phyloP scores from a whole-genome alignment of 2,797 vertebrate species.

The Capromys pilorides region DNA sequence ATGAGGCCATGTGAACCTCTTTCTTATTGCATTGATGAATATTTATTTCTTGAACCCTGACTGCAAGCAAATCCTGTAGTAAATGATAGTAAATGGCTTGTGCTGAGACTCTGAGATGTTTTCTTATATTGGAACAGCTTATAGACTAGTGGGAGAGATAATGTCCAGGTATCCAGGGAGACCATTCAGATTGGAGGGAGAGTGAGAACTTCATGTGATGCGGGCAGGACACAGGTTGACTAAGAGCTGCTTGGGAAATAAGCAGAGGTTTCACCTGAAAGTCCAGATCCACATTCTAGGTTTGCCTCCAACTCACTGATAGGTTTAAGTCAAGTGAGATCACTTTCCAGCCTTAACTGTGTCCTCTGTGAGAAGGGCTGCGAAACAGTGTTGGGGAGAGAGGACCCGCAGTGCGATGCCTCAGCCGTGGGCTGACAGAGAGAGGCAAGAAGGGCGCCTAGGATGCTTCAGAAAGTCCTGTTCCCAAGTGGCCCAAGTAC shows the following conservation, averaged over 20 bases:
- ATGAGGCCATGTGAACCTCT: slow-evolving; percentile 15
- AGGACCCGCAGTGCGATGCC: not conserved
- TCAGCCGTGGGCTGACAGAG: not conserved
- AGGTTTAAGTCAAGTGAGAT: not conserved
- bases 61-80: not conserved
- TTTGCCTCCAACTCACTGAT: not conserved
- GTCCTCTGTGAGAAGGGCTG: not conserved
- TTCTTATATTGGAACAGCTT: not conserved
- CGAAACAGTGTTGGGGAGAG: not conserved
- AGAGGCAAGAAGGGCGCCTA: not conserved
- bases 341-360: not conserved
- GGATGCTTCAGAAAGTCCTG: not conserved
- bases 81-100: not conserved
- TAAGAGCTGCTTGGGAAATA: not conserved
- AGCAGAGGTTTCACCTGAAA: not conserved
- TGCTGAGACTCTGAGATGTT: not conserved
- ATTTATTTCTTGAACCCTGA: slow-evolving; percentile 51
- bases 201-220: fast-evolving
- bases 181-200: fast-evolving
- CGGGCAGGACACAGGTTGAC: not conserved
- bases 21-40: not conserved
- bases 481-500: not conserved
- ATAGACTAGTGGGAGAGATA: not conserved
- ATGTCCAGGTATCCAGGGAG: not conserved
- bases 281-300: not conserved